Evolutionary conservation across 2,113 vertebrate species (phyloP), one percentile per base, ranked within the genome.

Genomic region (Lagopus muta): DNA sequence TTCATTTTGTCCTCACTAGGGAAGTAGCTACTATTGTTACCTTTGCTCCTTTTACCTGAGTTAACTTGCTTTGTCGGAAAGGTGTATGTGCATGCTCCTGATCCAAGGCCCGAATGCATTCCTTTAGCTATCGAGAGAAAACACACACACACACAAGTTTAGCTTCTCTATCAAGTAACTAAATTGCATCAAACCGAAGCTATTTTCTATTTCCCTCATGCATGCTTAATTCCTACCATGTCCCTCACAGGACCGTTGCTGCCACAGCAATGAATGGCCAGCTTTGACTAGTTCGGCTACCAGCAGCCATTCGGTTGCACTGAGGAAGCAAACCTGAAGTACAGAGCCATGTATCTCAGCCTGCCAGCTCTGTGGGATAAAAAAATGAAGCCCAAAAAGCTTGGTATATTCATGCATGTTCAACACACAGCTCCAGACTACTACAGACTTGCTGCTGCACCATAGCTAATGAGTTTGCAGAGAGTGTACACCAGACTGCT

Each of bases 31-130:
- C 36, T 66, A 1, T 32, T 58, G 16, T 54, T 88, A 36, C 17
- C 34, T 58, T 71, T 72, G 38, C 55, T 62, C 0, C 0, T 80
- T 81, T 97, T 98, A 98, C 99, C 99, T 99, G 99, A 66, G 99
- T 99, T 67, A 99, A 97, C 93, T 99, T 99, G 97, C 98, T 99
- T 96, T 99, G 99, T 92, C 99, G 97, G 97, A 99, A 99, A 62
- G 99, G 99, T 57, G 98, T 99, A 64, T 99, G 98, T 0, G 85
- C 96, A 6, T 98, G 98, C 24, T 98, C 98, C 96, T 98, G 98
- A 97, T 99, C 99, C 93, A 99, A 89, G 0, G 99, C 98, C 24
- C 99, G 98, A 86, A 99, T 99, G 84, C 99, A 99, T 94, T 99
- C 99, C 96, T 99, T 99, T 18, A 99, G 97, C 99, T 99, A 91